Evolutionary conservation across 2,797 vertebrate species (phyloP).

Genomic region (Benthosema pterotum): DNA sequence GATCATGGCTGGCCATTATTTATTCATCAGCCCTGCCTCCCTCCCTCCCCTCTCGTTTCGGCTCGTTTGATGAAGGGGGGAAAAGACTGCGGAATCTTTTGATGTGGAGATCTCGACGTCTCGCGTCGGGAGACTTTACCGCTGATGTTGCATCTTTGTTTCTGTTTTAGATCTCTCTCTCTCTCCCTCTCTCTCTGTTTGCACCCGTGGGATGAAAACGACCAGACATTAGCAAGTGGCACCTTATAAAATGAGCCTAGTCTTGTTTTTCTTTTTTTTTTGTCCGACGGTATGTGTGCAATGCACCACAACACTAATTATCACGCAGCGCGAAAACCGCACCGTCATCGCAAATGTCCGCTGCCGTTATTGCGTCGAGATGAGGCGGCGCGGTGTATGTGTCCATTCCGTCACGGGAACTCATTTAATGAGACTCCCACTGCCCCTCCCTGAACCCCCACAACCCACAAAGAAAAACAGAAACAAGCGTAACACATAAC

Average conservation of each 20-base stretch:
- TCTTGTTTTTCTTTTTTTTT: not conserved
- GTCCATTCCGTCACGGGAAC: not conserved
- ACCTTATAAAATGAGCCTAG: conserved; percentile 6
- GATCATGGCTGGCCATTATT: not conserved
- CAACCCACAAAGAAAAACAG: not conserved
- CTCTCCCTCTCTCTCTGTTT: not conserved
- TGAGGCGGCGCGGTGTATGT: not conserved
- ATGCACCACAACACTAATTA: conserved; percentile 13
- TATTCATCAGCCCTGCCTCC: conserved; percentile 8
- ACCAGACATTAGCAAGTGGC: conserved; percentile 4
- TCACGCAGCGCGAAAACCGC: not conserved
- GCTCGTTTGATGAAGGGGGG: conserved; percentile 12
- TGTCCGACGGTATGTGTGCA: not conserved
- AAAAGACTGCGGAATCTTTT: conserved; percentile 14
- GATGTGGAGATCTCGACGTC: conserved; percentile 35
- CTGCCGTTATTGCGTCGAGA: not conserved
- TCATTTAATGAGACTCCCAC: conserved; percentile 4
- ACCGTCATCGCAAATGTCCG: not conserved
- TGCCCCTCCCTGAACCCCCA: not conserved
- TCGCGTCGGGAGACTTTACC: conserved; percentile 15
- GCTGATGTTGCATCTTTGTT: conserved; percentile 14
- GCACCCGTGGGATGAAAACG: not conserved
- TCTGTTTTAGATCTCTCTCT: not conserved
- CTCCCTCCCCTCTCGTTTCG: conserved; percentile 5
- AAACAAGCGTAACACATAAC: not conserved